Base-by-base conservation (phyloP, 1,140 invertebrate genomes). In the Drosophila sechellia region DNA sequence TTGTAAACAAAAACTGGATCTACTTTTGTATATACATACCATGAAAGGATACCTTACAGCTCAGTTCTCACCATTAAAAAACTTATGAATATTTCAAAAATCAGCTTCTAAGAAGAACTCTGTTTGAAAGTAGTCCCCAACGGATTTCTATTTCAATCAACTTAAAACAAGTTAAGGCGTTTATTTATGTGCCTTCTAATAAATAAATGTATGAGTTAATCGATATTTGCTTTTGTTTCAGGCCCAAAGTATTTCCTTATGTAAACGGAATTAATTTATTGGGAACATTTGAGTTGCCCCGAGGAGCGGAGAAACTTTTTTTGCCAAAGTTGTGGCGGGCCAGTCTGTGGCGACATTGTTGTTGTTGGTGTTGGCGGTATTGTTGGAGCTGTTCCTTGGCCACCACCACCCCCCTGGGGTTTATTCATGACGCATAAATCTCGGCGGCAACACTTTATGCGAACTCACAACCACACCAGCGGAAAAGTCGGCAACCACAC, bases 351-450 rank as follows among this genome's bases (percentile, higher is more conserved):
- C 56, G 66, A 63, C 70, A 74, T 65, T 75, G 43, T 25, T 59
- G 54, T 60, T 71, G 56, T 53, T 25, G 49, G 13, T 22, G 34
- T 27, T 50, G 73, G 40, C 43, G 43, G 56, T 53, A 54, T 58
- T 52, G 69, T 54, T 70, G 54, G 25, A 4, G 69, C 35, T 53
- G 55, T 77, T 57, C 53, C 68, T 69, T 50, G 25, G 57, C 48
- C 61, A 58, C 22, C 27, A 35, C 61, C 57, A 25, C 54, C 68
- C 75, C 71, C 81, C 71, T 70, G 68, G 84, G 77, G 84, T 65
- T 87, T 89, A 89, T 89, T 89, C 85, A 89, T 89, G 84, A 84
- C 61, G 85, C 84, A 89, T 89, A 89, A 89, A 89, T 89, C 84
- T 90, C 61, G 53, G 52, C 63, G 73, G 81, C 77, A 90, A 85